Evolutionary conservation across 2,797 vertebrate species (phyloP), one percentile per base, ranked within the genome.

Genomic region (Glossophaga mutica): DNA sequence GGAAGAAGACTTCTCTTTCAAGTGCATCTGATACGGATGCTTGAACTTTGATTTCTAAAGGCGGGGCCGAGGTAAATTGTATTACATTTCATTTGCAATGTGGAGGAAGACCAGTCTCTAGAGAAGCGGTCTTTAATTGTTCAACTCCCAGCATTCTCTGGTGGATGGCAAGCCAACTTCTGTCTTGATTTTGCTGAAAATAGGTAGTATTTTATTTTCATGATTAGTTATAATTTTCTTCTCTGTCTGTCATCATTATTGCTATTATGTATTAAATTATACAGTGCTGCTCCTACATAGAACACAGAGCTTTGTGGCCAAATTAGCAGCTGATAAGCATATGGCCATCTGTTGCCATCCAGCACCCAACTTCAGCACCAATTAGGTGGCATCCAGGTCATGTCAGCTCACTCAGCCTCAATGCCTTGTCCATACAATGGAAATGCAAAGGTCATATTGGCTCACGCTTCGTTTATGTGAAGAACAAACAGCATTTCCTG

Each of bases 1-100:
- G 89, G 94, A 4, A 97, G 87, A 96, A 97, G 97, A 95, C 67
- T 90, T 98, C 48, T 94, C 97, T 98, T 97, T 98, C 97, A 98
- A 98, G 98, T 74, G 84, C 77, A 89, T 97, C 96, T 97, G 97
- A 96, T 98, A 98, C 0, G 4, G 98, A 97, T 6, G 55, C 98
- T 98, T 98, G 98, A 98, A 98, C 98, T 98, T 98, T 98, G 98
- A 98, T 98, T 98, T 98, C 97, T 96, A 97, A 97, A 98, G 96
- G 97, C 98, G 96, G 94, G 92, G 68, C 96, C 42, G 44, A 97
- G 90, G 94, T 96, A 97, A 98, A 98, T 98, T 96, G 97, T 98
- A 98, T 98, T 98, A 97, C 73, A 97, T 96, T 98, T 98, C 97
- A 98, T 98, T 98, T 98, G 83, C 95, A 97, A 92, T 79, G 73